These are phyloP conservation scores for Gadus chalcogrammus DNA, from an alignment of 2,113 vertebrate species.

Conservation along the genomic window DNA sequence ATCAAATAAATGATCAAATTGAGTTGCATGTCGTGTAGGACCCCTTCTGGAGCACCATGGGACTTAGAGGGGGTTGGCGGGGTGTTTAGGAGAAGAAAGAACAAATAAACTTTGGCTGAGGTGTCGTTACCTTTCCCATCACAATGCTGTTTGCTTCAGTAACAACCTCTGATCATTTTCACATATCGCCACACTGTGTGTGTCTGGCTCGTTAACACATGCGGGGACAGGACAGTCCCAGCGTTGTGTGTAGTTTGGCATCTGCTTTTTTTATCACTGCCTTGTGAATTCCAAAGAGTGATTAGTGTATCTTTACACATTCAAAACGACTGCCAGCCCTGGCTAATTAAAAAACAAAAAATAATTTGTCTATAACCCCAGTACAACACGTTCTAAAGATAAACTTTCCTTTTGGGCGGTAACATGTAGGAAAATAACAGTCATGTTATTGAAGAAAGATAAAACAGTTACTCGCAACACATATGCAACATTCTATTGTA, in stretches of 20 bases:
- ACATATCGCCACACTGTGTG: conserved; percentile 53
- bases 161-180: conserved; percentile 46
- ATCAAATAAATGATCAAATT: conserved; percentile 2
- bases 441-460: too few species aligned
- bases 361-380: too few species aligned
- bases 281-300: conserved; percentile 2
- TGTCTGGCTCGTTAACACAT: conserved; percentile 30
- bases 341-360: not conserved
- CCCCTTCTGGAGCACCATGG: not conserved
- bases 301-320: conserved; percentile 20
- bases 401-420: too few species aligned
- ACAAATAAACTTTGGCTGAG: too few species aligned
- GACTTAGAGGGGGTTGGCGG: conserved; percentile 28
- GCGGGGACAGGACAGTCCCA: conserved; percentile 22
- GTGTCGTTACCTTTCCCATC: too few species aligned
- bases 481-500: too few species aligned
- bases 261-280: conserved; percentile 10
- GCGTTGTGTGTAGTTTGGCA: conserved; percentile 10
- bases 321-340: not conserved
- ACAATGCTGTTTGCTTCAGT: too few species aligned
- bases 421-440: too few species aligned
- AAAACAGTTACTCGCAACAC: too few species aligned
- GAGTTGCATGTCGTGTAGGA: conserved; percentile 23
- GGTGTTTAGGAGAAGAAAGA: conserved; percentile 24
- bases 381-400: too few species aligned